Conservation (phyloP, 2,797 vertebrate genomes). For the Spondyliosoma cantharus region DNA sequence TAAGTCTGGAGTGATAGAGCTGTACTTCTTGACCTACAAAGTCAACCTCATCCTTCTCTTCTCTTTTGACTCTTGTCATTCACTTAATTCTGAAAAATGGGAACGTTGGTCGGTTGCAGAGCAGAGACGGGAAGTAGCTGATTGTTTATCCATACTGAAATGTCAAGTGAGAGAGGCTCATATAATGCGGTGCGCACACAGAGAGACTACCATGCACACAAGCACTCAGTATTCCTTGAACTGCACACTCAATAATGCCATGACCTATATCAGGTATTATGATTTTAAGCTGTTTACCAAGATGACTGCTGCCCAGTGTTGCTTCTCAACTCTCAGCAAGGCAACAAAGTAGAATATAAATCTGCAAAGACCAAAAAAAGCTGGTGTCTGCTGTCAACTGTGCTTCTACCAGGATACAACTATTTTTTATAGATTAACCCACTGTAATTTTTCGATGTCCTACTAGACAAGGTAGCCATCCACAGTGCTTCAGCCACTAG, state of each 20-base stretch:
- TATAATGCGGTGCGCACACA: not conserved
- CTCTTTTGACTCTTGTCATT: slow-evolving; percentile 1
- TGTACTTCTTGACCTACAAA: slow-evolving; percentile 39
- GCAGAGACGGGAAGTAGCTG: not conserved
- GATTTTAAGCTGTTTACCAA: slow-evolving; percentile 9
- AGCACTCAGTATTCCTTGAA: not conserved
- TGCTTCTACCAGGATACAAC: slow-evolving; percentile 3
- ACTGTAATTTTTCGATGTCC: slow-evolving; percentile 3
- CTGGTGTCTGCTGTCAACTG: slow-evolving; percentile 32
- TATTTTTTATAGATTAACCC: slow-evolving; percentile 5
- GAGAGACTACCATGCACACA: not conserved
- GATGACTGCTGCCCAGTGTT: slow-evolving; percentile 13
- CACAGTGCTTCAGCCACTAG: not conserved
- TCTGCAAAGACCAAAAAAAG: not conserved
- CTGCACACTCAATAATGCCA: not conserved
- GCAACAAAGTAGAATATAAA: not conserved
- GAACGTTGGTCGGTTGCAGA: slow-evolving; percentile 16
- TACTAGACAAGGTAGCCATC: not conserved
- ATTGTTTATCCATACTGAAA: slow-evolving; percentile 38
- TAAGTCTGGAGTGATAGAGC: slow-evolving; percentile 3
- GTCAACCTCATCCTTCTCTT: slow-evolving; percentile 14
- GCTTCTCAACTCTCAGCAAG: not conserved
- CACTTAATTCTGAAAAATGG: slow-evolving; percentile 22
- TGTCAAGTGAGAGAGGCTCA: slow-evolving; percentile 45
- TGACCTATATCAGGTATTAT: slow-evolving; percentile 11